These are phyloP conservation scores for Chaitophorus viminalis DNA, from an alignment of 2,888 invertebrate species.

Conservation along the genomic window DNA sequence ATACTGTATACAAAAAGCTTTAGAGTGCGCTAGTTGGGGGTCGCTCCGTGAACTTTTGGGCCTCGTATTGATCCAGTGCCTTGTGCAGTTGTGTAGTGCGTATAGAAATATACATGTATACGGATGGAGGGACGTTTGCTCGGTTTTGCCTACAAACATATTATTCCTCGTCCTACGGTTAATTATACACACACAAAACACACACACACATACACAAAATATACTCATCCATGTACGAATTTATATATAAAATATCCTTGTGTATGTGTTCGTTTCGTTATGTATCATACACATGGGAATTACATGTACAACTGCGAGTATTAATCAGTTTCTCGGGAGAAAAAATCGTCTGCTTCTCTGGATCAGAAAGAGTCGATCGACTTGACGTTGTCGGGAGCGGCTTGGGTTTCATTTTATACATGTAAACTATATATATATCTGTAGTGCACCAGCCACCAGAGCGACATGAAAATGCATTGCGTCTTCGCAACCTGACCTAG, in stretches of 20 bases:
- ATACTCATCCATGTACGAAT: too few species aligned
- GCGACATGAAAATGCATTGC: too few species aligned
- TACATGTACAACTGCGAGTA: conserved; percentile 3
- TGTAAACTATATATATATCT: too few species aligned
- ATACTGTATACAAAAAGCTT: conserved; percentile 19
- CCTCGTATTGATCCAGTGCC: conserved; percentile 62
- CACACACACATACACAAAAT: too few species aligned
- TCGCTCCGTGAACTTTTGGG: conserved; percentile 61
- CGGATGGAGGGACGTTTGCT: conserved; percentile 43
- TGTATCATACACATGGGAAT: conserved; percentile 39
- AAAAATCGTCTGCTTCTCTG: background rate
- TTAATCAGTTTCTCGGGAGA: conserved; percentile 24
- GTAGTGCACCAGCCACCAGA: too few species aligned
- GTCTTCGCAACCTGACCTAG: too few species aligned
- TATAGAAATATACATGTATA: background rate
- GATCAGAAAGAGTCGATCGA: background rate
- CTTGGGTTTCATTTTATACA: background rate
- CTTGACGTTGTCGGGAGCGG: background rate
- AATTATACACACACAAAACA: too few species aligned
- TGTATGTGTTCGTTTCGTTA: background rate
- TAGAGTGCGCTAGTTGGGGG: conserved; percentile 61
- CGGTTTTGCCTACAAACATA: conserved; percentile 59
- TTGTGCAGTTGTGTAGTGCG: conserved; percentile 5
- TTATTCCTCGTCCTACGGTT: conserved; percentile 47
- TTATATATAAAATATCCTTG: background rate